Percentiles rank a stretch among this genome's conserved stretches.
phyloP scores from a whole-genome alignment of 2,797 vertebrate genomes.

The Pogonophryne albipinna region DNA sequence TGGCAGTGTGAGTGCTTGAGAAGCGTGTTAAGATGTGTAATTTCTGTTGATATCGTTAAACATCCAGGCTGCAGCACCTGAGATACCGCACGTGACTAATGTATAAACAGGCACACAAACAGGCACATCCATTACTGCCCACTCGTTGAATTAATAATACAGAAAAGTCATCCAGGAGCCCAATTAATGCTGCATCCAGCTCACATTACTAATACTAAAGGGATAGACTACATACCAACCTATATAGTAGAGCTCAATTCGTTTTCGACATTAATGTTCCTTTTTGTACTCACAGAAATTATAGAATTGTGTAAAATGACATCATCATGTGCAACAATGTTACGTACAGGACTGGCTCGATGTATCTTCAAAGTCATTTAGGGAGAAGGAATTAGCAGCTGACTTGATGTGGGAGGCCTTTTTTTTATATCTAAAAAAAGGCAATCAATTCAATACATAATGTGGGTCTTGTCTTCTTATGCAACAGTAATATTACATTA shows the following conservation, averaged over 20 bases:
- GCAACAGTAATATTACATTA: neutral
- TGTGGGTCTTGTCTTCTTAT: neutral
- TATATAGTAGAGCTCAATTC: neutral
- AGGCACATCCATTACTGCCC: conserved; percentile 25
- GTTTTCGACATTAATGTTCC: neutral
- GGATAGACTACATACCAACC: neutral
- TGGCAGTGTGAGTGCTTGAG: conserved; percentile 38
- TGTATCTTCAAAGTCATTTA: too few relatives aligned
- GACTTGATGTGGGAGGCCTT: too few relatives aligned
- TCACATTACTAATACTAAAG: neutral
- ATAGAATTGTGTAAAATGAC: too few relatives aligned
- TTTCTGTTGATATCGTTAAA: conserved; percentile 39
- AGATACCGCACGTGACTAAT: conserved; percentile 20
- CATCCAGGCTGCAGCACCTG: conserved; percentile 25
- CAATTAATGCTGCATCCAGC: conserved; percentile 19
- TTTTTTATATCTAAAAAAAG: too few relatives aligned
- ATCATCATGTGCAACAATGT: too few relatives aligned
- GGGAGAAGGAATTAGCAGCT: too few relatives aligned
- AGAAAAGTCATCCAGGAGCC: neutral
- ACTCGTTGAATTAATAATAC: conserved; percentile 16
- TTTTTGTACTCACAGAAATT: neutral
- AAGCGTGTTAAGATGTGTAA: conserved; percentile 18
- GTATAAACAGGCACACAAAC: conserved; percentile 16
- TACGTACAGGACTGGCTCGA: too few relatives aligned
- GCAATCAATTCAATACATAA: too few relatives aligned